phyloP scores from a whole-genome alignment of 2,113 vertebrate genomes.

The Gymnocephalus cernua region DNA sequence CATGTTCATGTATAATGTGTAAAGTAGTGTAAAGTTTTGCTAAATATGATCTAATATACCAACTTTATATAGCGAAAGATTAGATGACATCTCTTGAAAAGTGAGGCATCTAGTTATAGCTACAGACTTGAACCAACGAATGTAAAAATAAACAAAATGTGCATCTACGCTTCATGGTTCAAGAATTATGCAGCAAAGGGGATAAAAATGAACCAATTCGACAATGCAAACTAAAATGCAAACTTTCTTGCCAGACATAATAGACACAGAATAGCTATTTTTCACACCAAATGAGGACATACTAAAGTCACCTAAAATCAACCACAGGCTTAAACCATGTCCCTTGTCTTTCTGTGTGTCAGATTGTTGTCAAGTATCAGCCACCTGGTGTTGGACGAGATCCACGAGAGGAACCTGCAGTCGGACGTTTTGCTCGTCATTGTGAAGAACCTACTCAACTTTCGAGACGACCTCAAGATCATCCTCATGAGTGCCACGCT shows the following conservation, averaged over 20 bases:
- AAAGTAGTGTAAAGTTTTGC: not conserved
- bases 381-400: conserved; percentile 95
- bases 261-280: not conserved
- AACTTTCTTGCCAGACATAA: too few relatives aligned
- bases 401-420: conserved; percentile 97
- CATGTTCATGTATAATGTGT: not conserved
- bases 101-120: not conserved
- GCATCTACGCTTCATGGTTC: not conserved
- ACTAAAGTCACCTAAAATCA: not conserved
- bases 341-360: not conserved
- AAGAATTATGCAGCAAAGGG: not conserved
- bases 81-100: not conserved
- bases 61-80: not conserved
- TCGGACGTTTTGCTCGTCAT: conserved; percentile 95
- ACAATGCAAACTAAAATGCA: not conserved
- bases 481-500: conserved; percentile 97
- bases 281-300: too few relatives aligned
- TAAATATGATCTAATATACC: not conserved
- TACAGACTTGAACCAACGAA: not conserved
- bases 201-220: not conserved
- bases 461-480: conserved; percentile 90
- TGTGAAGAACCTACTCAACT: conserved; percentile 90
- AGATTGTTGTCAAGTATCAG: conserved; percentile 92
- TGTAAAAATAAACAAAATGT: not conserved
- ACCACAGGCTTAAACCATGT: not conserved